Percentiles rank a stretch among this genome's conserved stretches.
phyloP scores from a whole-genome alignment of 2,888 invertebrate genomes.

The Drosophila nr. medialis region DNA sequence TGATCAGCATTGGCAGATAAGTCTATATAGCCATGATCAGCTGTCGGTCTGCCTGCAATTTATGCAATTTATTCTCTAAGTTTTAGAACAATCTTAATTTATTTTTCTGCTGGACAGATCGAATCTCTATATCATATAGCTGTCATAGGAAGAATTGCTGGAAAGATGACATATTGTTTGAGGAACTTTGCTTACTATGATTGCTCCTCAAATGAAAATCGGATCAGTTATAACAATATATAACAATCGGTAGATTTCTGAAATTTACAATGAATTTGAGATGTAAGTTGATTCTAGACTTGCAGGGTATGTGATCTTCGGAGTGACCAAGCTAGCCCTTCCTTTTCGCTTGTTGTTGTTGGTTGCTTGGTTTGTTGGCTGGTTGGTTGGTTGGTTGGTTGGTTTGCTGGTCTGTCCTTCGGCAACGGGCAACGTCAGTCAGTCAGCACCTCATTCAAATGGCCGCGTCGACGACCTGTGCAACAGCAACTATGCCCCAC shows the following conservation, averaged over 20 bases:
- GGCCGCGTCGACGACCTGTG: conserved; percentile 64
- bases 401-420: conserved; percentile 35
- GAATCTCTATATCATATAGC: neutral
- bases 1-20: neutral
- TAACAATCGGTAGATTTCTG: neutral
- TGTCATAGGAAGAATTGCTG: neutral
- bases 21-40: neutral
- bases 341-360: conserved; percentile 18
- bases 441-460: conserved; percentile 80
- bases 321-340: no score
- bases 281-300: neutral
- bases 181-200: no score
- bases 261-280: neutral
- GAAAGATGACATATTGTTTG: neutral
- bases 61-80: neutral
- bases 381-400: conserved; percentile 14
- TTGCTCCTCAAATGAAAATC: neutral
- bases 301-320: neutral
- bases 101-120: neutral
- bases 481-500: conserved; percentile 19
- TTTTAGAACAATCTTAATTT: no score
- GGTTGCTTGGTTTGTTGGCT: neutral
- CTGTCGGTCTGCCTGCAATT: rapidly evolving
- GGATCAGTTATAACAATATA: no score
- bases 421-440: conserved; percentile 60